These are phyloP conservation scores for Ormyrus rosae DNA, from an alignment of 2,888 invertebrate species.

Conservation along the genomic window DNA sequence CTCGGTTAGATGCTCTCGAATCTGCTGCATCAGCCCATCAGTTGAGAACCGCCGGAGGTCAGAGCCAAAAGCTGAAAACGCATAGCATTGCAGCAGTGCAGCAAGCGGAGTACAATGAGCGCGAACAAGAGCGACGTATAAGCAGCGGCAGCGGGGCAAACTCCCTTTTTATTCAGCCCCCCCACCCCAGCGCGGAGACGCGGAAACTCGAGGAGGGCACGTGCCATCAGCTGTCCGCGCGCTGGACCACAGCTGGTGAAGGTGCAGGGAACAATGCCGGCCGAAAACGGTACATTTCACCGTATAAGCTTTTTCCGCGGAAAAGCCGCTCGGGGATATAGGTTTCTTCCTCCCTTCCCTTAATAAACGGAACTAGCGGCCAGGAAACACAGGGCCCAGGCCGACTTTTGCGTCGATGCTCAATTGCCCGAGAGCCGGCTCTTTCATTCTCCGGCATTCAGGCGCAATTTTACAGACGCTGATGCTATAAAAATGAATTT, in stretches of 20 bases:
- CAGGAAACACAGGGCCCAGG: background rate
- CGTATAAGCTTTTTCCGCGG: constrained; percentile 42
- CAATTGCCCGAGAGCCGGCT: constrained; percentile 17
- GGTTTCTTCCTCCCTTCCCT: no score
- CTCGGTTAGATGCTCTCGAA: no score
- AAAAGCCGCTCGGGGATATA: constrained; percentile 46
- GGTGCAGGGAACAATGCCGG: constrained; percentile 59
- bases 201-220: constrained; percentile 71
- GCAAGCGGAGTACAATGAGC: background rate
- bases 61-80: constrained; percentile 55
- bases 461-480: constrained; percentile 15
- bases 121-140: constrained; percentile 7
- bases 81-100: constrained; percentile 66
- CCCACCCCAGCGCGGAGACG: constrained; percentile 55
- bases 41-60: constrained; percentile 66
- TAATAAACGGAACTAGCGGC: no score
- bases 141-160: constrained; percentile 61
- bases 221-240: constrained; percentile 73
- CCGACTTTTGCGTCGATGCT: constrained; percentile 20
- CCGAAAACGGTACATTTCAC: constrained; percentile 41
- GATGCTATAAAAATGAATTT: constrained; percentile 16
- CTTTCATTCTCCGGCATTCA: constrained; percentile 14
- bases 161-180: constrained; percentile 59
- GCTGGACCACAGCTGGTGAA: constrained; percentile 71
- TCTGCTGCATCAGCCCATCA: background rate